phyloP scores from a whole-genome alignment of 2,797 vertebrate species.

The Micrastur ruficollis region DNA sequence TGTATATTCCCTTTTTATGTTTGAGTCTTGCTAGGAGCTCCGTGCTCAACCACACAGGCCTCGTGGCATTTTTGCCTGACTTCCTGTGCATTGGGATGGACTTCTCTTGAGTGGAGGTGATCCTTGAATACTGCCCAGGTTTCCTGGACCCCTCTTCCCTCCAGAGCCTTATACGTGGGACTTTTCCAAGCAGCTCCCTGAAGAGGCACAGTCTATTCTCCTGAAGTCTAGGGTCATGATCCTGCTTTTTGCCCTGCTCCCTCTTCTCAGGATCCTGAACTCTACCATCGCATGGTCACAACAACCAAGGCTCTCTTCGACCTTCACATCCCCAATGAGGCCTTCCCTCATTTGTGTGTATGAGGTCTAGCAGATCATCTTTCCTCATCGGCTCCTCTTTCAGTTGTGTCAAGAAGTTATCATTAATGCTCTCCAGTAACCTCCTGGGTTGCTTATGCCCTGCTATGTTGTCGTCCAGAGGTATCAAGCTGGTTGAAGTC shows the following conservation, averaged over 20 bases:
- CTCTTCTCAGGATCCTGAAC: background rate
- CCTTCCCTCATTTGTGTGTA: background rate
- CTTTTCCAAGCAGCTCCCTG: too few relatives aligned
- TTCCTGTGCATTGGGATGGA: background rate
- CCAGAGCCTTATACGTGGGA: too few relatives aligned
- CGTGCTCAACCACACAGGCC: background rate
- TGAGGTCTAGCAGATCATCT: background rate
- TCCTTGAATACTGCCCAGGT: background rate
- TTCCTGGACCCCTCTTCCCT: too few relatives aligned
- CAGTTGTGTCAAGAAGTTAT: background rate
- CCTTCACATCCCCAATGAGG: background rate
- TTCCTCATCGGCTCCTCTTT: background rate
- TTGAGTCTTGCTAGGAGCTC: background rate
- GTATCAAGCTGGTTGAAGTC: background rate
- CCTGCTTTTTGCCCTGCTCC: background rate
- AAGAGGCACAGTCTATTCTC: too few relatives aligned
- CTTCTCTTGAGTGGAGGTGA: background rate
- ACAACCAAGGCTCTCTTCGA: background rate
- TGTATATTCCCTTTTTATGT: background rate
- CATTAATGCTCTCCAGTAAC: background rate
- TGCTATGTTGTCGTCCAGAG: background rate
- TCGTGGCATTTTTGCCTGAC: background rate
- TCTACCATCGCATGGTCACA: background rate
- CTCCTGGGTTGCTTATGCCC: background rate
- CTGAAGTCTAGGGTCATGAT: background rate